These are phyloP conservation scores for Copsychus sechellarum DNA, from an alignment of 2,113 vertebrate species.

Conservation along the genomic window DNA sequence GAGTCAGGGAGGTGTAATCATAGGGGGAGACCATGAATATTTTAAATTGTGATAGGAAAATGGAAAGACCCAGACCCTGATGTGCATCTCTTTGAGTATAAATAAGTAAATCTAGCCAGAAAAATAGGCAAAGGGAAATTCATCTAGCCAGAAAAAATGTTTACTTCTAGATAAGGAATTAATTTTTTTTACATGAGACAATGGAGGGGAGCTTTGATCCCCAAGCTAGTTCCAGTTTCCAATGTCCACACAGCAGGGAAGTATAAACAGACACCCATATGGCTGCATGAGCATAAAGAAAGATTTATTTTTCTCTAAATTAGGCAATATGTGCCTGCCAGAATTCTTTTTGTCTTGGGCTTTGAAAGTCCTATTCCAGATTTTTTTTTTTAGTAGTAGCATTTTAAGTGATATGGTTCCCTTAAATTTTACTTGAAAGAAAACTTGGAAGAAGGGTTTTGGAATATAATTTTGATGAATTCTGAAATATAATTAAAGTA, in stretches of 20 bases:
- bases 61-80: not conserved
- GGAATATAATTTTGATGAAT: not conserved
- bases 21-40: not conserved
- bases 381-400: not conserved
- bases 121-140: not conserved
- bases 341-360: not conserved
- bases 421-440: not conserved
- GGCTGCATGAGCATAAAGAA: not conserved
- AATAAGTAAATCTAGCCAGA: not conserved
- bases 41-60: not conserved
- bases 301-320: not conserved
- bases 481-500: not conserved
- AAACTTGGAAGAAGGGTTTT: not conserved
- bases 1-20: not conserved
- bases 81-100: not conserved
- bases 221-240: not conserved
- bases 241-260: not conserved
- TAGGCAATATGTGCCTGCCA: not conserved
- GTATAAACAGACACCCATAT: not conserved
- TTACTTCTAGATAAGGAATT: not conserved
- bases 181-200: not conserved
- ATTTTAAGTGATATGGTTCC: accelerated
- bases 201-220: not conserved
- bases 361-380: not conserved
- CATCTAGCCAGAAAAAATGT: not conserved